These are phyloP conservation scores for Monomorium pharaonis DNA, from an alignment of 1,140 invertebrate genomes.

Conservation along the genomic window DNA sequence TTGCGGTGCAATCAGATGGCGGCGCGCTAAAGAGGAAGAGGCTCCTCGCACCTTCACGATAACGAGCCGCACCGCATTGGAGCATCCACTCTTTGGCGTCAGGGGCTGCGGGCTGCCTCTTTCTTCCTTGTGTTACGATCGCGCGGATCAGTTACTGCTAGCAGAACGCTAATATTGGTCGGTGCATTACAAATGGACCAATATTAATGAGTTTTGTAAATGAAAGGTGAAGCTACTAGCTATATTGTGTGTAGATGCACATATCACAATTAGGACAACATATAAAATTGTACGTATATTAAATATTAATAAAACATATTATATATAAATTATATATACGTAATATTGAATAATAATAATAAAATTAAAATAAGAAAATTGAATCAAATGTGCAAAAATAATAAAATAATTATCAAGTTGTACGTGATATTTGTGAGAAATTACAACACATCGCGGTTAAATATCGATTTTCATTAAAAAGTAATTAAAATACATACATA, in stretches of 20 bases:
- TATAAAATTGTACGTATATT: background rate
- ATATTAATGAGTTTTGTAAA: background rate
- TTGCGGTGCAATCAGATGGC: constrained; percentile 80
- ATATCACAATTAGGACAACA: too few relatives aligned
- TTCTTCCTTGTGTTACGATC: constrained; percentile 27
- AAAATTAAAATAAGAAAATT: background rate
- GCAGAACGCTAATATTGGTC: background rate
- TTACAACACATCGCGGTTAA: background rate
- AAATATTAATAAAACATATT: too few relatives aligned
- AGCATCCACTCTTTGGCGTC: constrained; percentile 49
- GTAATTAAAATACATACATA: background rate
- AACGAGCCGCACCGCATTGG: constrained; percentile 75
- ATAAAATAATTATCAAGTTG: background rate
- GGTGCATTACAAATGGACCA: background rate
- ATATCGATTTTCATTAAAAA: background rate
- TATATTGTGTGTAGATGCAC: background rate
- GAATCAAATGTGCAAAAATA: background rate
- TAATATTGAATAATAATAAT: background rate
- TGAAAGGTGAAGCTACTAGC: background rate
- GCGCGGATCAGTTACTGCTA: constrained; percentile 11
- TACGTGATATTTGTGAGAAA: background rate
- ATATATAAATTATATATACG: too few relatives aligned
- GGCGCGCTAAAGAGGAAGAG: constrained; percentile 80
- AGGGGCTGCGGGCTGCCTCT: background rate
- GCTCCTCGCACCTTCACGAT: constrained; percentile 82